Evolutionary conservation across 2,797 vertebrate genomes (phyloP), one percentile per base, ranked within the genome.

Genomic region (Zalophus californianus): DNA sequence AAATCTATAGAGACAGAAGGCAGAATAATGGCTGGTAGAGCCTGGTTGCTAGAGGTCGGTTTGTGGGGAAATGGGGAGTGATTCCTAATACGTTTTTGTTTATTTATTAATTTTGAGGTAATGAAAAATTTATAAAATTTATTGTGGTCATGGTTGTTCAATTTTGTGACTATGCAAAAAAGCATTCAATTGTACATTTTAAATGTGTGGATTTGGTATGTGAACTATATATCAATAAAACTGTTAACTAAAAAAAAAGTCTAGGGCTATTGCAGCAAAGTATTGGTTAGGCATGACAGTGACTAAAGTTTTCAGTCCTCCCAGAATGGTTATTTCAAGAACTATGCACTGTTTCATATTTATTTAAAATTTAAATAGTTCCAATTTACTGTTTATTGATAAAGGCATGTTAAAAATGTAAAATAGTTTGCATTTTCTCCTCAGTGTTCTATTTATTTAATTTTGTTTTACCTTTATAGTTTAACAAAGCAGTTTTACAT

Each of bases 331-430:
- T 87, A 73, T 86, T 60, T 80, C 72, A 91, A 73, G 29, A 86
- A 2, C n/a, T 77, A 27, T 20, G 60, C 21, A 48, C 21, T n/a
- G 21, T 64, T 72, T 84, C 11, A 75, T 85, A 52, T 85, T 52
- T 54, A 44, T 75, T 52, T 84, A 29, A 91, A 83, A 48, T 62
- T 82, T 92, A 86, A 58, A 72, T 52, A 20, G 50, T 32, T 80
- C 86, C 20, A 52, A 54, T 82, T 27, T 94, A n/a, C n/a, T 94
- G n/a, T 58, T 94, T 72, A 72, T 73, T 88, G 64, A 73, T 32
- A 72, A 88, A 82, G 60, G 27, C 27, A 80, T 18, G 32, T 60
- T 32, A 58, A 93, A 92, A 48, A 87, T 13, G 54, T 77, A 38
- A 86, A 78, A 58, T 79, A 32, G 52, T 50, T 82, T 82, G 2